Evolutionary conservation across 2,888 invertebrate genomes (phyloP).

Genomic region (Matsumyia berberina): DNA sequence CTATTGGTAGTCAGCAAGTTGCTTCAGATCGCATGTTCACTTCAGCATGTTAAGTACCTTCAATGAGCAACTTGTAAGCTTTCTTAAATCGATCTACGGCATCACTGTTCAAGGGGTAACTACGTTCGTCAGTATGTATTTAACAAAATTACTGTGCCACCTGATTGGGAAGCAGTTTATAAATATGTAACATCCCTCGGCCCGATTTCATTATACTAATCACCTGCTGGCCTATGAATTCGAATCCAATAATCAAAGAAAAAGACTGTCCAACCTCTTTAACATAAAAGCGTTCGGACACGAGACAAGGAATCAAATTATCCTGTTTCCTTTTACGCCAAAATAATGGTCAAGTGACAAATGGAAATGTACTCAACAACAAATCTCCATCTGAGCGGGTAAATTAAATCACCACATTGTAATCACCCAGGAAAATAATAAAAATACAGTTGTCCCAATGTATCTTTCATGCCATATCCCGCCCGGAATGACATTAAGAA

Average conservation of each 20-base stretch:
- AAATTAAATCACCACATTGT: constrained; percentile 71
- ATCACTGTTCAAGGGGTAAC: too few species aligned
- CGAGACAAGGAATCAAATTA: constrained; percentile 65
- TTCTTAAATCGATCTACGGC: too few species aligned
- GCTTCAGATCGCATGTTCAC: too few species aligned
- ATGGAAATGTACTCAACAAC: constrained; percentile 64
- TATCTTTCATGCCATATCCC: constrained; percentile 20
- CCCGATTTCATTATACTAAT: constrained; percentile 49
- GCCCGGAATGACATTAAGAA: constrained; percentile 29
- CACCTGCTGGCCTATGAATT: constrained; percentile 42
- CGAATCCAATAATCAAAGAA: constrained; percentile 46
- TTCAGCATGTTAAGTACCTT: too few species aligned
- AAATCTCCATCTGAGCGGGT: constrained; percentile 68
- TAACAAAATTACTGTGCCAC: too few species aligned
- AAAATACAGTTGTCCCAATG: constrained; percentile 39
- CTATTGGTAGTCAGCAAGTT: too few species aligned
- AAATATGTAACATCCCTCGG: neutral
- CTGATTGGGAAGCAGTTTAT: neutral
- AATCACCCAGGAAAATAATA: constrained; percentile 49
- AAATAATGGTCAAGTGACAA: constrained; percentile 72
- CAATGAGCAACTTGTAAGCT: too few species aligned
- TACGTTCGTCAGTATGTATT: too few species aligned
- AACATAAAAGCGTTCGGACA: constrained; percentile 31
- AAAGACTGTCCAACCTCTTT: constrained; percentile 15
- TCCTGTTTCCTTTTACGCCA: constrained; percentile 63